Base-by-base conservation (phyloP, 1,140 invertebrate genomes). In the Bombus impatiens region DNA sequence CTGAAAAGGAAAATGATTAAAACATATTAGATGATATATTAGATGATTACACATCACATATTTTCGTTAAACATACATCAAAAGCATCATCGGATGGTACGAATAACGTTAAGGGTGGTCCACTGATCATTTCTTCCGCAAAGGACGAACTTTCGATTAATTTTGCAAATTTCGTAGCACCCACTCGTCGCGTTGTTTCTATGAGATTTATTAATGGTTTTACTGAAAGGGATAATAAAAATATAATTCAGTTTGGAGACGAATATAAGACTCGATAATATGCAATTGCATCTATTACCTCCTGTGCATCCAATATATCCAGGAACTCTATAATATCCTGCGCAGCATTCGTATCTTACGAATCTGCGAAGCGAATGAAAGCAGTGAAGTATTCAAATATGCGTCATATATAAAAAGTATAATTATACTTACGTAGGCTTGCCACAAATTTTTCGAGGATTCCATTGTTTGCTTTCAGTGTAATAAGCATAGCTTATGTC, bases 381-480 rank as follows among this genome's bases (percentile, higher is more conserved):
- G 18, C 12, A 53, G 1, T 12, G 10, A 32, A 12, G 65, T 80
- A 53, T 53, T 40, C 4, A 12, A 80, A 78, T 32, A 40, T 57
- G 44, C 6, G 1, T 18, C 1, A 15, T 47, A 47, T 59, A 22
- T 13, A 74, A 59, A 42, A 15, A 4, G 28, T 47, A 28, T 10
- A 76, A 42, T 77, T 53, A 81, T 68, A 93, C 94, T 95, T 92
- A 95, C 95, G 95, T 94, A 91, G 95, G 94, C 65, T 92, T 90
- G 57, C 95, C 95, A 78, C 95, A 96, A 35, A 96, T 95, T 90
- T 95, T 93, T 65, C 95, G 87, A 15, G 92, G 93, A 70, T 93
- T 93, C 94, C 95, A 96, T 74, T 95, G 95, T 78, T 95, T 95
- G 89, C 95, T 96, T 86, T 96, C 95, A 4, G 95, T 95, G 92